These are phyloP conservation scores for Hestina assimilis DNA, from an alignment of 1,140 invertebrate genomes.

Conservation along the genomic window DNA sequence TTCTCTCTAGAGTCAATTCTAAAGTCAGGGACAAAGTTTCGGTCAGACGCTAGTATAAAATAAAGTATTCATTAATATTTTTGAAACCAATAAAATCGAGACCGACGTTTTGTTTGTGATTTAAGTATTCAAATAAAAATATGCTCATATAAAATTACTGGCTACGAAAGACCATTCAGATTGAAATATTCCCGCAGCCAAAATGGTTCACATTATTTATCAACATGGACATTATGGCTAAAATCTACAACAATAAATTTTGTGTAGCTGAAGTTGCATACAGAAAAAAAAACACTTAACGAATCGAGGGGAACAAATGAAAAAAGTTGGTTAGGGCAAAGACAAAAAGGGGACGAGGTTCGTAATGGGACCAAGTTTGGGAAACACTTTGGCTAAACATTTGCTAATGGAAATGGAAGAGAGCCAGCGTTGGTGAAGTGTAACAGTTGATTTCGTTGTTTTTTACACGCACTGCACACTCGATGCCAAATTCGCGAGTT, in stretches of 20 bases:
- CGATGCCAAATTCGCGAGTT: slow-evolving; percentile 48
- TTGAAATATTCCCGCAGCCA: not conserved
- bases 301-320: slow-evolving; percentile 36
- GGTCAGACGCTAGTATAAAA: no score
- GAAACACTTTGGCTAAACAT: slow-evolving; percentile 75
- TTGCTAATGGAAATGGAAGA: slow-evolving; percentile 75
- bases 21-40: no score
- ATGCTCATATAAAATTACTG: not conserved
- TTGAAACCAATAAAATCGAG: no score
- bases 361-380: slow-evolving; percentile 68
- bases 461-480: slow-evolving; percentile 55
- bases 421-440: slow-evolving; percentile 48
- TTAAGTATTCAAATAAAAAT: no score
- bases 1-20: no score
- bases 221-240: not conserved
- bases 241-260: not conserved
- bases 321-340: slow-evolving; percentile 64
- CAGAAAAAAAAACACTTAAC: slow-evolving; percentile 49
- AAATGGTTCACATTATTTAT: not conserved
- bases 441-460: slow-evolving; percentile 50
- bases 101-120: no score
- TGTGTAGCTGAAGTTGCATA: not conserved
- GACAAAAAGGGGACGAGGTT: slow-evolving; percentile 61
- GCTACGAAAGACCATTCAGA: not conserved
- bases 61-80: no score